These are phyloP conservation scores for Drosophila neotestacea DNA, from an alignment of 2,888 invertebrate species.

Conservation along the genomic window DNA sequence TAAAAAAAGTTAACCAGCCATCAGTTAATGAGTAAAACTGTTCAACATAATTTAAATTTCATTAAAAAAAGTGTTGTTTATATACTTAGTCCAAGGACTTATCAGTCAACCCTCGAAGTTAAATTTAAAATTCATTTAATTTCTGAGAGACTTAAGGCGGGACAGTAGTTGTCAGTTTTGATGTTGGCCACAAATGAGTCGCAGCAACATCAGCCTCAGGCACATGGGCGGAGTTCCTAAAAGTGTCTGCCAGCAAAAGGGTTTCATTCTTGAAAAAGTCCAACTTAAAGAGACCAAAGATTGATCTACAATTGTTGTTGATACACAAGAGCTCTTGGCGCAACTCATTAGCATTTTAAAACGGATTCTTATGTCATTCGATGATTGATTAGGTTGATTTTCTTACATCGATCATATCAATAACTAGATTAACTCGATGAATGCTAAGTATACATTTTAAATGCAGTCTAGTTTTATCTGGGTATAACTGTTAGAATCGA, in stretches of 20 bases:
- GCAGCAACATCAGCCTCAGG: conserved; percentile 8
- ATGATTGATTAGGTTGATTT: conserved; percentile 63
- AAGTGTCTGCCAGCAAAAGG: conserved; percentile 4
- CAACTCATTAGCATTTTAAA: conserved; percentile 66
- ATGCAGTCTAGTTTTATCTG: not conserved
- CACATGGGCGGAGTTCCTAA: conserved; percentile 36
- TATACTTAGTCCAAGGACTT: no score
- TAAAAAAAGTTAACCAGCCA: no score
- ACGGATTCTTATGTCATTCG: conserved; percentile 53
- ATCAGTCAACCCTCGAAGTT: not conserved
- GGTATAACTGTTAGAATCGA: not conserved
- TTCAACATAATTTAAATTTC: no score
- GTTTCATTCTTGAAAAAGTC: conserved; percentile 26
- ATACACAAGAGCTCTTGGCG: conserved; percentile 41
- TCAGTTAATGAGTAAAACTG: no score
- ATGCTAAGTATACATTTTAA: not conserved
- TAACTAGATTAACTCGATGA: conserved; percentile 25
- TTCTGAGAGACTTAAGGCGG: conserved; percentile 28
- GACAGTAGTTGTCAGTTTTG: conserved; percentile 53
- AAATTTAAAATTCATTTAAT: conserved; percentile 55
- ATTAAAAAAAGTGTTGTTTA: no score
- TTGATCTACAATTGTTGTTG: conserved; percentile 72
- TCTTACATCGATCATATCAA: conserved; percentile 34
- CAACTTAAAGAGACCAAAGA: conserved; percentile 48
- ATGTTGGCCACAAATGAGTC: conserved; percentile 48